Base-by-base conservation (phyloP, 2,888 invertebrate species). In the Ischnura elegans region DNA sequence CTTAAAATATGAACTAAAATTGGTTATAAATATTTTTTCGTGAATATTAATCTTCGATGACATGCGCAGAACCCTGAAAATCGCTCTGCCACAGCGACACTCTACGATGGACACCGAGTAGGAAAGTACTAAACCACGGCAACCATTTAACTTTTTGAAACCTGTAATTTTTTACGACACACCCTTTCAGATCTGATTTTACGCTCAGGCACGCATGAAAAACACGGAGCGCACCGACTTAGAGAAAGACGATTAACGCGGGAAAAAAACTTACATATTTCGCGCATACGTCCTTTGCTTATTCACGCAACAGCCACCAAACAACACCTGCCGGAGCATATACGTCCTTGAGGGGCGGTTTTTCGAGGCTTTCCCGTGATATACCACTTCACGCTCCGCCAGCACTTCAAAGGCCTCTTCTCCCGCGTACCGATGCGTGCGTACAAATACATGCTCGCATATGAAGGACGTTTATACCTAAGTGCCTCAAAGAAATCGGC, bases 271-370 rank as follows among this genome's bases (percentile, higher is more conserved):
- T 10, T 51, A 10, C 51, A 51, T 19, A 2, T 19, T 19, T 19
- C 51, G 51, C n/a, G 61, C 87, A 46, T n/a, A 19, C 25, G 90
- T 21, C 90, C 90, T 90, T 90, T 66, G 90, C 61, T 90, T 13
- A n/a, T 90, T 36, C 76, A 36, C 29, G 90, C 61, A 61, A n/a
- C 61, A 90, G 45, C 61, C 61, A 45, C 90, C 43, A 66, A 76
- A 76, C 36, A 76, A 90, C 90, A 90, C 90, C 90, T 90, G 90
- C 55, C 25, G 25, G 29, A 36, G 36, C 55, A 61, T n/a, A 43
- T 55, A 19, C 90, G 90, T 90, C 90, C 90, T 90, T 90, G 90
- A 90, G 61, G 25, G 61, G 61, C 61, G 61, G 76, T 76, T 76
- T n/a, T 76, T 90, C 55, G 87, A 87, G 87, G 55, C 87, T 51